Conservation (phyloP, 2,113 vertebrate species). For the Catagonus wagneri region DNA sequence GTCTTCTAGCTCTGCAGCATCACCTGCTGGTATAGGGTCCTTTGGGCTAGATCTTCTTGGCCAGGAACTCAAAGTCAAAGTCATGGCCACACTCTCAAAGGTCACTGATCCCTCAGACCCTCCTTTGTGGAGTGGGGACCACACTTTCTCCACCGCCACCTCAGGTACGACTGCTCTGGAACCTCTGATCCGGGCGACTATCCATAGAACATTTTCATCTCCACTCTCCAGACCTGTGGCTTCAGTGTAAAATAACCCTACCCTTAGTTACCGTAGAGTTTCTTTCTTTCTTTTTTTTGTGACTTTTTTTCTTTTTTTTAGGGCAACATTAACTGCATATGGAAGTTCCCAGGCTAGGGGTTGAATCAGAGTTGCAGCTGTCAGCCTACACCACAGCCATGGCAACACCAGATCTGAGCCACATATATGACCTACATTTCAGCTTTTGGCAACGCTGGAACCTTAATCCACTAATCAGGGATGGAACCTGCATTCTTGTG, state of each 20-base stretch:
- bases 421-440: no score
- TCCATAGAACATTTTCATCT: background rate
- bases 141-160: background rate
- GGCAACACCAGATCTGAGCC: no score
- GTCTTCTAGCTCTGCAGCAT: background rate
- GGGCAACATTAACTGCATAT: no score
- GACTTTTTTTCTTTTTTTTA: no score
- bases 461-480: no score
- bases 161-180: rapidly evolving
- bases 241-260: background rate
- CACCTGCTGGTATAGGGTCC: background rate
- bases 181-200: background rate
- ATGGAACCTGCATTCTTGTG: no score
- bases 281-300: no score
- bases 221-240: background rate
- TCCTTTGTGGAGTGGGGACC: background rate
- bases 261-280: background rate
- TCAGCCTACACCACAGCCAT: no score
- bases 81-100: background rate
- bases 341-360: no score
- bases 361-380: no score
- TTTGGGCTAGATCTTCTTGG: background rate
- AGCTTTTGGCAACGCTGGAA: no score
- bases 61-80: background rate
- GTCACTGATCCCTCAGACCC: background rate